Conservation (phyloP, 2,888 invertebrate genomes). For the Sinohyriopsis cumingii region DNA sequence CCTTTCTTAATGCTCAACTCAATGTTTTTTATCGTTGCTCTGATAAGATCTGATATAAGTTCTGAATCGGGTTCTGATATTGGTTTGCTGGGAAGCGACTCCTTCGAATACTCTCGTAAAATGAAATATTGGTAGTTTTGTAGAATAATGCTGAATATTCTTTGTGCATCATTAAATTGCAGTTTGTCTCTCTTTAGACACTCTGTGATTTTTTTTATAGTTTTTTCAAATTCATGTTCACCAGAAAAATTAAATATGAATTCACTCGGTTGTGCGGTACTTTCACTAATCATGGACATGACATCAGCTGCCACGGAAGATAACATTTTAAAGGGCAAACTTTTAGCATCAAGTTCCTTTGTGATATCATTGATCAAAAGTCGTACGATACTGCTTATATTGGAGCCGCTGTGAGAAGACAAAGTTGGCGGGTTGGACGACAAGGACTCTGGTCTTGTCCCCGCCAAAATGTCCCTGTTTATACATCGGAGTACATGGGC, state of each 20-base stretch:
- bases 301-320: slow-evolving; percentile 29
- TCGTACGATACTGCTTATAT: slow-evolving; percentile 32
- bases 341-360: slow-evolving; percentile 22
- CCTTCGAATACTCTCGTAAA: background rate
- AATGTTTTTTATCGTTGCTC: slow-evolving; percentile 38
- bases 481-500: too few species aligned
- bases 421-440: background rate
- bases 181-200: slow-evolving; percentile 33
- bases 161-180: slow-evolving; percentile 25
- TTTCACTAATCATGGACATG: slow-evolving; percentile 14
- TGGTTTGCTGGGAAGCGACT: too few species aligned
- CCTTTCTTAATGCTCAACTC: slow-evolving; percentile 38
- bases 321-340: slow-evolving; percentile 11
- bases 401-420: background rate
- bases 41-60: slow-evolving; percentile 32
- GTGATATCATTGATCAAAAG: slow-evolving; percentile 31
- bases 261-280: background rate
- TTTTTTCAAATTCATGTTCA: slow-evolving; percentile 13
- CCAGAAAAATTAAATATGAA: background rate
- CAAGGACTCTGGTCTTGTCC: too few species aligned
- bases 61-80: slow-evolving; percentile 9
- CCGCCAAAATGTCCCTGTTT: too few species aligned
- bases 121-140: slow-evolving; percentile 32
- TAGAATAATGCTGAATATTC: slow-evolving; percentile 40
- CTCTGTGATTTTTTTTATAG: slow-evolving; percentile 25